phyloP scores from a whole-genome alignment of 1,140 invertebrate genomes.

The Oryzaephilus surinamensis region DNA sequence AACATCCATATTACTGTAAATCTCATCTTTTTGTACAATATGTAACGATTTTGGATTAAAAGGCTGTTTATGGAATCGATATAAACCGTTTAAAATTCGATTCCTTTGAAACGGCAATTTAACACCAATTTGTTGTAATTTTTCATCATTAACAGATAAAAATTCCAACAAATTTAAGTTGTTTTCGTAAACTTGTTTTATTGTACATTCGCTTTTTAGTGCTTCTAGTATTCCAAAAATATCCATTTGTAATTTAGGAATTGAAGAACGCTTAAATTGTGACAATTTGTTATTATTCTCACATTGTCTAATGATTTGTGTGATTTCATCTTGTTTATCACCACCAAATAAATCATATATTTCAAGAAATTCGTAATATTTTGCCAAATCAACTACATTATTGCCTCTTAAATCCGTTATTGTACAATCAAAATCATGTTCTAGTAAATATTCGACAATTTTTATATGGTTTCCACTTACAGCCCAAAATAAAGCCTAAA shows the following conservation, averaged over 20 bases:
- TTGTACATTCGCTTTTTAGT: conserved; percentile 28
- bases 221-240: conserved; percentile 33
- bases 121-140: conserved; percentile 32
- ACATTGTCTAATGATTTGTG: no score
- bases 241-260: conserved; percentile 38
- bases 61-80: conserved; percentile 32
- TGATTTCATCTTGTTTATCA: background rate
- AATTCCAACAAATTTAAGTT: conserved; percentile 36
- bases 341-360: conserved; percentile 32
- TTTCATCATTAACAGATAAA: conserved; percentile 33
- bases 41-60: conserved; percentile 26
- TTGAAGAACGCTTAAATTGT: background rate
- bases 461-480: conserved; percentile 35
- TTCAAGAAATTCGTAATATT: conserved; percentile 33
- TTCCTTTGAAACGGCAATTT: conserved; percentile 35
- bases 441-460: conserved; percentile 36
- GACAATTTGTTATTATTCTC: background rate
- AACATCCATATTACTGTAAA: conserved; percentile 26
- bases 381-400: conserved; percentile 37
- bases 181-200: conserved; percentile 33
- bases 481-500: conserved; percentile 40
- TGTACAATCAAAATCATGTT: conserved; percentile 30
- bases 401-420: conserved; percentile 36
- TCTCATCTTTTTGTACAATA: conserved; percentile 12
- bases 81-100: conserved; percentile 35